Conservation (phyloP, 2,113 vertebrate species). For the Rhipidura dahli region DNA sequence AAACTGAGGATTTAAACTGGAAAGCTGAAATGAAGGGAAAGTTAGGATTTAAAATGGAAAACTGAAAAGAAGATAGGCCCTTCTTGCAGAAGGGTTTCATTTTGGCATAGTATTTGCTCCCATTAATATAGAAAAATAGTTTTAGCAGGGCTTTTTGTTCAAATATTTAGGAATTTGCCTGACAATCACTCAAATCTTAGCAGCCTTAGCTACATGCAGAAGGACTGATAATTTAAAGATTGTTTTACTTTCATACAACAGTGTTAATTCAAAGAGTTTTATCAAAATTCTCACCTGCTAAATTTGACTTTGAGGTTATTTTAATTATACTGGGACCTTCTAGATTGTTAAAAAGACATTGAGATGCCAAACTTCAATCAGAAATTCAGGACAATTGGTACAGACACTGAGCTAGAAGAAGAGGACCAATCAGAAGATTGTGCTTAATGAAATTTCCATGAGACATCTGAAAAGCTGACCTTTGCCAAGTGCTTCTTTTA, state of each 20-base stretch:
- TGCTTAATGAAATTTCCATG: constrained; percentile 29
- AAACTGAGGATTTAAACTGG: neutral
- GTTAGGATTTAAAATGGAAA: neutral
- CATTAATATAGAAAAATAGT: neutral
- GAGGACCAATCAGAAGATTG: neutral
- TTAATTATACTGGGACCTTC: neutral
- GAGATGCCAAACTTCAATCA: constrained; percentile 3
- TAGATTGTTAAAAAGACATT: neutral
- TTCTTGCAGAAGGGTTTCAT: neutral
- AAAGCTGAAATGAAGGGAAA: neutral
- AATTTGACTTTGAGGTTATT: neutral
- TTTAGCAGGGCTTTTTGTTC: neutral
- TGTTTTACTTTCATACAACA: neutral
- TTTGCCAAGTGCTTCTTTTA: constrained; percentile 28
- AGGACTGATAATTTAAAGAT: neutral
- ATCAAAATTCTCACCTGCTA: neutral
- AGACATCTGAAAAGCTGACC: constrained; percentile 22
- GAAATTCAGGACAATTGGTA: neutral
- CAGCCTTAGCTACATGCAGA: neutral
- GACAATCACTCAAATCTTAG: neutral
- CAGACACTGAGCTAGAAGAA: neutral
- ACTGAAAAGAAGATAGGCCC: neutral
- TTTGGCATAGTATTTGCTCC: neutral
- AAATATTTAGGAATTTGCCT: neutral
- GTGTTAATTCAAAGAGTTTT: neutral